A percentile compares a stretch with the other conserved stretches of the same genome.
Conservation (phyloP, 2,113 vertebrate species). For the Phrynocephalus versicolor region DNA sequence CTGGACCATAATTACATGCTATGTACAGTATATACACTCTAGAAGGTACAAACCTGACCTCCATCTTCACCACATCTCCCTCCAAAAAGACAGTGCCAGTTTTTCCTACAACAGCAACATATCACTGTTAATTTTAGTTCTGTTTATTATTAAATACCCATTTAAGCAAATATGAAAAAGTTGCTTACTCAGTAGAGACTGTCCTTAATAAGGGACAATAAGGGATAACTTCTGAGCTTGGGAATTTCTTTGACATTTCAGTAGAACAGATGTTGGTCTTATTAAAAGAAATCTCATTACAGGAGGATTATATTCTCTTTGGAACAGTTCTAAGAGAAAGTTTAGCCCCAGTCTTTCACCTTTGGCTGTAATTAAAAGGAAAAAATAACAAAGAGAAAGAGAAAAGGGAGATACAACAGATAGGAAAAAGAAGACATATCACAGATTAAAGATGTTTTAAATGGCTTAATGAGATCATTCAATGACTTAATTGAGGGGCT, state of each 20-base stretch:
- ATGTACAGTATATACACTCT: too few relatives aligned
- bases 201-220: not conserved
- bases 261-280: not conserved
- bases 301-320: not conserved
- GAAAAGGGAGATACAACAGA: not conserved
- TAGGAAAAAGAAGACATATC: not conserved
- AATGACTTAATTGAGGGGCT: not conserved
- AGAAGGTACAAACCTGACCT: too few relatives aligned
- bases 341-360: not conserved
- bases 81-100: not conserved
- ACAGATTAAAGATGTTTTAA: not conserved
- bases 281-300: not conserved
- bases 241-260: not conserved
- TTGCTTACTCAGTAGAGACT: not conserved
- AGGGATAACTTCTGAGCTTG: not conserved
- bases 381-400: not conserved
- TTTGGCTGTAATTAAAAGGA: not conserved
- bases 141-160: not conserved
- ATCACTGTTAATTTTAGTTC: not conserved
- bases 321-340: not conserved
- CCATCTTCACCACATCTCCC: too few relatives aligned
- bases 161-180: not conserved
- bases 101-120: not conserved
- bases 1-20: too few relatives aligned
- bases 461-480: not conserved